These are phyloP conservation scores for Tuberolachnus salignus DNA, from an alignment of 2,888 invertebrate species.

Conservation along the genomic window DNA sequence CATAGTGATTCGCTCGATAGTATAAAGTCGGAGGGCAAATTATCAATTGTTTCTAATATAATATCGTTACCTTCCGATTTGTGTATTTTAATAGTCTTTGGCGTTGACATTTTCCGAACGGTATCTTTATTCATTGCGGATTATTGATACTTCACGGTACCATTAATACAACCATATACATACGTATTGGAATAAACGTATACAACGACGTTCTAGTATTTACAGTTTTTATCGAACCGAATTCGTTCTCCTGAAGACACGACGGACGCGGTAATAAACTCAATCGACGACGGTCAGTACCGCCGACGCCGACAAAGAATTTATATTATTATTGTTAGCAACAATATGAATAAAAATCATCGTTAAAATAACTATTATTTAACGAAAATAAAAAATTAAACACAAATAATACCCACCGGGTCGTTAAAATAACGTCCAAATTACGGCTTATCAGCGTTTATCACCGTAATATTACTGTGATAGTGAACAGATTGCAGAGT, in stretches of 20 bases:
- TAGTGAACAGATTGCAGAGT: neutral
- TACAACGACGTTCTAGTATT: neutral
- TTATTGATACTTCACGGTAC: neutral
- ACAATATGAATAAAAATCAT: too few relatives aligned
- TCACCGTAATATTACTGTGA: neutral
- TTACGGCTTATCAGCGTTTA: neutral
- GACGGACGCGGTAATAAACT: too few relatives aligned
- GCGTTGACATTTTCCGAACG: constrained; percentile 2
- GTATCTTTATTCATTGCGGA: neutral
- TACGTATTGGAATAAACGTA: neutral
- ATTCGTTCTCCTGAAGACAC: too few relatives aligned
- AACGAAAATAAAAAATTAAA: too few relatives aligned
- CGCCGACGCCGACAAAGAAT: neutral
- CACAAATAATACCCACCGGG: too few relatives aligned
- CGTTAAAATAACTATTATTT: neutral
- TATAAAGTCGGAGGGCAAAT: neutral
- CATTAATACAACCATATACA: neutral
- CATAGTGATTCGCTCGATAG: neutral
- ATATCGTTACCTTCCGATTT: neutral
- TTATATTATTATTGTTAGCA: neutral
- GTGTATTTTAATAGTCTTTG: neutral
- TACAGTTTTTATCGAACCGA: too few relatives aligned
- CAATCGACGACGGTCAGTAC: too few relatives aligned
- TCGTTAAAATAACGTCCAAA: too few relatives aligned
- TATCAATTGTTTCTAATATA: neutral